Evolutionary conservation across 2,797 vertebrate species (phyloP).

Genomic region (Varecia variegata): DNA sequence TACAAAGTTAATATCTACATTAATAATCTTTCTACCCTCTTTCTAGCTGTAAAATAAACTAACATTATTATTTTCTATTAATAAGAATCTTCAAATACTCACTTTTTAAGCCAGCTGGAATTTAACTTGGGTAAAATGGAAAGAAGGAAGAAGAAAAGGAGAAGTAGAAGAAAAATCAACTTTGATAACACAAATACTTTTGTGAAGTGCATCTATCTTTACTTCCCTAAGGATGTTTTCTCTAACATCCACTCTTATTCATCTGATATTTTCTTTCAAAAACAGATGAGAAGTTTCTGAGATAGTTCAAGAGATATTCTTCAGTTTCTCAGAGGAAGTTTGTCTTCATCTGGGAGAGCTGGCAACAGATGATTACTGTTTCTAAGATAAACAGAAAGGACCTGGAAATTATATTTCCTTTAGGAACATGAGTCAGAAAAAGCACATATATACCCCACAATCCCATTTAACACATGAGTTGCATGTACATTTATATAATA

Average conservation of each 20-base stretch:
- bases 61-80: conserved; percentile 55
- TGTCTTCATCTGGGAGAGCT: not conserved
- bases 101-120: not conserved
- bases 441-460: not conserved
- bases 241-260: not conserved
- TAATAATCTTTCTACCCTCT: conserved; percentile 38
- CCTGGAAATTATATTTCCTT: not conserved
- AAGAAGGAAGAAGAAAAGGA: not conserved
- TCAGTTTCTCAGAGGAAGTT: not conserved
- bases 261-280: not conserved
- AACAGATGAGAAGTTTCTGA: not conserved
- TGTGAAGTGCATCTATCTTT: not conserved
- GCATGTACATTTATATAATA: not conserved
- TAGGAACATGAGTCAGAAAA: not conserved
- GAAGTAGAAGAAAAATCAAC: not conserved
- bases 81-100: conserved; percentile 27
- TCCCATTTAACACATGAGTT: not conserved
- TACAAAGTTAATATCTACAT: conserved; percentile 55
- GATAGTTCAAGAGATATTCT: not conserved
- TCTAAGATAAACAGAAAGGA: not conserved
- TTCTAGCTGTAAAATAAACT: conserved; percentile 51
- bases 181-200: not conserved
- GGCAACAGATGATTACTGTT: not conserved
- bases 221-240: not conserved
- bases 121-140: not conserved